Evolutionary conservation across 64 coral and sea anemone species (phyloP), one percentile per base, ranked within the genome.

Genomic region (Orbicella faveolata): DNA sequence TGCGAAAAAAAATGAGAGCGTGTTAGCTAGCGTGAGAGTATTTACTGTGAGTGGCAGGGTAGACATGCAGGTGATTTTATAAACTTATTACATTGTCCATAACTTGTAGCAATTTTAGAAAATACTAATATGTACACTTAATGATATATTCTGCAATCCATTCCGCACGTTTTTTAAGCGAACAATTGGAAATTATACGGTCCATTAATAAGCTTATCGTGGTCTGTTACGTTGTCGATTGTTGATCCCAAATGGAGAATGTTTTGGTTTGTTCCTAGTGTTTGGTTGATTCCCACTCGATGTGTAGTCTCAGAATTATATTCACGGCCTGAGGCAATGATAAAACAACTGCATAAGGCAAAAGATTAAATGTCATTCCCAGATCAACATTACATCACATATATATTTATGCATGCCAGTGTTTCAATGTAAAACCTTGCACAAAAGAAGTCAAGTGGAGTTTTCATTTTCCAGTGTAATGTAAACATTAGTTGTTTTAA

Each of bases 131-230:
- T 70, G 67, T 33, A 70, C 1, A 70, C 67, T 70, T 70, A 68
- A 33, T 25, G 55, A 16, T 70, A 70, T 70, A 25, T 70, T 70
- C 67, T 70, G 67, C 10, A 30, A 70, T 70, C n/a, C 21, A 70
- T 70, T 70, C 21, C 67, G n/a, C 21, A 70, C 21, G 67, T 70
- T 26, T 48, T 25, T 70, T 1, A 70, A 59, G 55, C 55, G 7
- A 23, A 26, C 30, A 3, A n/a, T 26, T 11, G 21, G 23, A 70
- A 70, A 70, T 70, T 70, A 25, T n/a, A 70, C 67, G 67, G 67
- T 70, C 67, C 21, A 70, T 70, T 26, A 70, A n/a, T 44, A 23
- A 44, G 79, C 33, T 48, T 84, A 84, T 84, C 81, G 69, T 67
- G 36, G 81, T 44, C 35, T 69, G 61, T 30, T 20, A 9, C 44